Base-by-base conservation (phyloP, 2,888 invertebrate genomes). In the Nephrotoma flavescens region DNA sequence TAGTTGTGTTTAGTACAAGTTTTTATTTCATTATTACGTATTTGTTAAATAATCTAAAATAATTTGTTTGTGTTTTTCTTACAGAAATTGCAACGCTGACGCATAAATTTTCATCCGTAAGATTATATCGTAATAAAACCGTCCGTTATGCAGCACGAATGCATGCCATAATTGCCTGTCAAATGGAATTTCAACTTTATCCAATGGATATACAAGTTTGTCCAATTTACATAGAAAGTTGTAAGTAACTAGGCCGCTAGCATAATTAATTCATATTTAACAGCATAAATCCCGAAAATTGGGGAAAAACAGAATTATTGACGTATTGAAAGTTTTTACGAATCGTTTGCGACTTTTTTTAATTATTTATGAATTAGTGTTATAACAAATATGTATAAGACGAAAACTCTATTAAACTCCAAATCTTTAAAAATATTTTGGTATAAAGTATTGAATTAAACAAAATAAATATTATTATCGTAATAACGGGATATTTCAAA, bases 121-220 rank as follows among this genome's bases (percentile, higher is more conserved):
- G 95, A 41, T 91, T 97, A 88, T 96, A 95, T 90, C 93, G 95
- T 88, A 96, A 96, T 90, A 96, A 95, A 91, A 96, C 96, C 0
- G 95, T 96, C 42, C 92, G 95, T 87, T 96, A 96, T 90, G 94
- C 96, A 4, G 96, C 96, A 0, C 92, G 96, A 88, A 96, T 97
- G 95, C 96, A 96, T 90, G 96, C 96, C 0, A 96, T 96, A 89
- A 95, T 96, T 86, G 96, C 96, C 87, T 97, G 96, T 90, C 96
- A 96, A 92, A 96, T 97, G 96, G 96, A 96, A 90, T 96, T 96
- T 90, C 95, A 96, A 90, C 94, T 96, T 86, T 97, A 96, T 90
- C 96, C 96, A 41, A 95, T 96, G 95, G 96, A 97, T 90, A 95
- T 96, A 89, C 96, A 96, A 93, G 94, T 95, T 47, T 96, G 96